Base-by-base conservation (phyloP, 2,113 vertebrate genomes). In the Lamprotornis superbus region DNA sequence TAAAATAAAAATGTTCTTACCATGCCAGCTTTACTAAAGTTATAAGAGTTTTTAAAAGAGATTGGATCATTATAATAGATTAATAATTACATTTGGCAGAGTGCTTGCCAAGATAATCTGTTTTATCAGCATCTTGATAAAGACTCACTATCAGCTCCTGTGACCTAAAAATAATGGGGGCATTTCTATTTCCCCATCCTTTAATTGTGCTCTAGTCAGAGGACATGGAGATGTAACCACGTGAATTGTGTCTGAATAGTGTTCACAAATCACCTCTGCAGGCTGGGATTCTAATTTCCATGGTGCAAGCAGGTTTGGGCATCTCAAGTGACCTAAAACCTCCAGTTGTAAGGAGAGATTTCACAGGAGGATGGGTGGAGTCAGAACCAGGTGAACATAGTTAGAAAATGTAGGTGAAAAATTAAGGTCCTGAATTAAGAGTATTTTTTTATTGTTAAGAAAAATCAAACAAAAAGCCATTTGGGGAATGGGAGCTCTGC, bases 1-100 rank as follows among this genome's bases (percentile, higher is more conserved):
- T 91, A 93, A 87, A 96, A 92, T 83, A 78, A 97, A 93, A 94
- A 91, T 96, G 81, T 77, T 97, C 64, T 30, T 97, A 74, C 70
- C 19, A 0, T 20, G 20, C 73, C 37, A 46, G 42, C 39, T 91
- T 92, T 52, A 82, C 56, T 35, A 12, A 93, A 55, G 40, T 73
- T 70, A 24, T 63, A 90, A 49, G n/a, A 61, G 30, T 63, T 93
- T 81, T 73, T 65, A 3, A 14, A 77, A 59, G 49, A 46, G n/a
- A 78, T 83, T n/a, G 19, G 23, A 50, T 82, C 57, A 42, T 79
- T 87, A 13, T 57, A 75, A 80, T 39, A 85, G 69, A 79, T 78
- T 68, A 69, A 79, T 88, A 89, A 94, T 91, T 90, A 39, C 7
- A 11, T 76, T 94, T 95, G 94, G 80, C 33, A 60, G 23, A 80